phyloP scores from a whole-genome alignment of 2,113 vertebrate genomes.

The Eonycteris spelaea region DNA sequence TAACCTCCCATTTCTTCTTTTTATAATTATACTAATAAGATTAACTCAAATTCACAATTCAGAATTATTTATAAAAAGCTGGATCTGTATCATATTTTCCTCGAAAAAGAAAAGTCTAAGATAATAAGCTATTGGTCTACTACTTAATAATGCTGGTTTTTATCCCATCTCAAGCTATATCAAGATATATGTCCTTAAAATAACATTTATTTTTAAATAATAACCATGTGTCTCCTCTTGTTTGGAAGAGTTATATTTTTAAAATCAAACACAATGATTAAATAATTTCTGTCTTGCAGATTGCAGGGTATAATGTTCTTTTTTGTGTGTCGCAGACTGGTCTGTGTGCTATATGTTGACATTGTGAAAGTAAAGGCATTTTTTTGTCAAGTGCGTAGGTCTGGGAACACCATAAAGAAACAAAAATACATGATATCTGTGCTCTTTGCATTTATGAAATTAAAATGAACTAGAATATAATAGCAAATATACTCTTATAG shows the following conservation, averaged over 20 bases:
- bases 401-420: neutral
- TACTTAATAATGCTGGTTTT: neutral
- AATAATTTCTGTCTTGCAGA: neutral
- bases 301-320: neutral
- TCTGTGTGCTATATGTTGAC: neutral
- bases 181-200: neutral
- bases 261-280: neutral
- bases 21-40: neutral
- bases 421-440: neutral
- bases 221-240: neutral
- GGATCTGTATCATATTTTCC: neutral
- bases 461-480: neutral
- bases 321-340: no score
- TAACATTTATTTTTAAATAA: neutral
- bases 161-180: neutral
- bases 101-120: neutral
- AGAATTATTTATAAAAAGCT: neutral
- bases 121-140: neutral
- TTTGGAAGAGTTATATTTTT: neutral
- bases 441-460: neutral
- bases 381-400: neutral
- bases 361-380: neutral
- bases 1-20: neutral
- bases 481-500: neutral
- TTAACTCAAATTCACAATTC: neutral